Percentiles rank a stretch among this genome's conserved stretches.
Evolutionary conservation across 1,140 invertebrate genomes (phyloP).

Genomic region (Ceratitis capitata): DNA sequence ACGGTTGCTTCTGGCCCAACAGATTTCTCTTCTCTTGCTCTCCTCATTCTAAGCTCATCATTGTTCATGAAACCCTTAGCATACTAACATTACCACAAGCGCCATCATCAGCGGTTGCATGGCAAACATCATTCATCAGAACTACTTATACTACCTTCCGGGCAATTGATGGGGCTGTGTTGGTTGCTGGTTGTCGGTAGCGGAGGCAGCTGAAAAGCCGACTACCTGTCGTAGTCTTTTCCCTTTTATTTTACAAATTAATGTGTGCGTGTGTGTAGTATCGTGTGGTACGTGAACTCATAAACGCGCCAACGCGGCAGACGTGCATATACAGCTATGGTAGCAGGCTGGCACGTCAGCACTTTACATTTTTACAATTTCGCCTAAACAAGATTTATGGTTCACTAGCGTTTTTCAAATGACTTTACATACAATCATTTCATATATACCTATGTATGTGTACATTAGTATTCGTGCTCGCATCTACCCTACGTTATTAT

Average conservation of each 20-base stretch:
- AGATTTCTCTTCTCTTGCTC: no score
- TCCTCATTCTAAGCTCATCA: no score
- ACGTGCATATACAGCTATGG: not conserved
- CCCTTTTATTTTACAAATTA: not conserved
- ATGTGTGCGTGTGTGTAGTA: not conserved
- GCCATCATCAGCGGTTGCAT: slow-evolving; percentile 27
- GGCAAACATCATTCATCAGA: slow-evolving; percentile 29
- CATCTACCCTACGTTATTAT: not conserved
- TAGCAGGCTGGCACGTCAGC: slow-evolving; percentile 23
- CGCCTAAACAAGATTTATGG: slow-evolving; percentile 41
- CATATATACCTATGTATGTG: not conserved
- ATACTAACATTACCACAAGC: not conserved
- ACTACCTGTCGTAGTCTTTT: not conserved
- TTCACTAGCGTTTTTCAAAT: slow-evolving; percentile 38
- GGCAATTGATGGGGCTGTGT: not conserved
- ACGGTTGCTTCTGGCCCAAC: not conserved
- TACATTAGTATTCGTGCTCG: not conserved
- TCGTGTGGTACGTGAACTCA: not conserved
- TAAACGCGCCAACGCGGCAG: not conserved
- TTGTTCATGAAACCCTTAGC: slow-evolving; percentile 7
- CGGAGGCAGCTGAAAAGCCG: not conserved
- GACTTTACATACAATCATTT: slow-evolving; percentile 5
- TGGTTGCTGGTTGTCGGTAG: not conserved
- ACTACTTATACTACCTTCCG: not conserved
- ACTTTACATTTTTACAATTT: slow-evolving; percentile 39